Base-by-base conservation (phyloP, 2,113 vertebrate genomes). In the Heterotis niloticus region DNA sequence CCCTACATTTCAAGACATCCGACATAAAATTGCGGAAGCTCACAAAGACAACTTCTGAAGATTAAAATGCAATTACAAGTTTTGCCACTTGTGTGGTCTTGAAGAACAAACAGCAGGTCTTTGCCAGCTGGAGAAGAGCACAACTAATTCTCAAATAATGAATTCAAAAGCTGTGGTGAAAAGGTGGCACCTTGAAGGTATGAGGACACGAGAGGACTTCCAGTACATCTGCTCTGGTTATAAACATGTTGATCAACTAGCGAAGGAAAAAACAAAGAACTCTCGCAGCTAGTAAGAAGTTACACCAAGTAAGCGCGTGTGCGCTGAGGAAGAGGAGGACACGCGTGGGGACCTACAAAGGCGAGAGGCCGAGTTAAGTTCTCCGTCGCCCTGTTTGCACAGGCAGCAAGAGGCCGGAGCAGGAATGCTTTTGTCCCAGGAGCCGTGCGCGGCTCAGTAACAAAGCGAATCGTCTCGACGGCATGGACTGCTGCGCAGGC, bases 341-440 rank as follows among this genome's bases (percentile, higher is more conserved):
- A 54, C 52, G 18, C 13, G 44, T 20, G 24, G 51, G 52, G 18
- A 20, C n/a, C 69, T 52, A 54, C 51, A 23, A 1, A 52, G 52
- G 44, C 18, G 12, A 56, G 24, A 57, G 44, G 17, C 52, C 9
- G 23, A 24, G 72, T 28, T 56, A 69, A 78, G 24, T 59, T 72
- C 23, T 54, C 65, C 5, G 65, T 68, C 18, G 17, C 17, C 14
- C 17, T n/a, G 34, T 17, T 56, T 72, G 73, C 60, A 68, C 68
- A 80, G 26, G 72, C 75, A 78, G 77, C 60, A 79, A 72, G 73
- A 69, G 56, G 16, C 11, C 57, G 56, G n/a, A 62, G 78, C 73
- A 84, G 78, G 81, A 84, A 80, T 75, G 69, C 77, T 79, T 83
- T 82, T 75, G 76, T 81, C 76, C 51, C 52, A 28, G 23, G 57